A percentile compares a stretch with the other conserved stretches of the same genome.
These are phyloP conservation scores for Epizoanthus rinbou DNA, from an alignment of 92 coral and sea anemone species.

Conservation along the genomic window DNA sequence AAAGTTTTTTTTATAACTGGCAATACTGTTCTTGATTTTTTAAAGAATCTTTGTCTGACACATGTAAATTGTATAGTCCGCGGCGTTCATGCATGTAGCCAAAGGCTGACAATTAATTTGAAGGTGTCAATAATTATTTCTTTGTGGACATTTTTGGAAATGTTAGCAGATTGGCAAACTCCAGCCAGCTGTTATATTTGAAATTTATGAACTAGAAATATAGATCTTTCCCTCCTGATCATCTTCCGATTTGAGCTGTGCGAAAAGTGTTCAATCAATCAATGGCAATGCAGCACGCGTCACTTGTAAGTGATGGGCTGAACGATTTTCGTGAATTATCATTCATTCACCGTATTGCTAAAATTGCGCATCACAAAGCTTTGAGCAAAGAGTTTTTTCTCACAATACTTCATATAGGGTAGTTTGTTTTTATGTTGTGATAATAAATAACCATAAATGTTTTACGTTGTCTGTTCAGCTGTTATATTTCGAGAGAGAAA, in stretches of 20 bases:
- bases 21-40: not conserved
- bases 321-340: not conserved
- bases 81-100: not conserved
- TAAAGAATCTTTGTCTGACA: not conserved
- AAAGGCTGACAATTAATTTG: not conserved
- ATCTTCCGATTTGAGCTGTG: not conserved
- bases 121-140: not conserved
- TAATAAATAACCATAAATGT: too few species aligned
- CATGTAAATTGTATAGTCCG: not conserved
- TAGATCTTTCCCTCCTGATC: not conserved
- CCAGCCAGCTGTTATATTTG: not conserved
- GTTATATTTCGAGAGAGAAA: not conserved
- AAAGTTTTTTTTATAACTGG: not conserved
- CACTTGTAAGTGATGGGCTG: too few species aligned
- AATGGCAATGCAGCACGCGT: too few species aligned
- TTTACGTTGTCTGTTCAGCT: not conserved
- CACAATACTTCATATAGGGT: not conserved
- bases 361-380: not conserved
- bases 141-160: not conserved
- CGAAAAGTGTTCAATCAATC: not conserved
- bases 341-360: not conserved
- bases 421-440: not conserved
- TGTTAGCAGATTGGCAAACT: slow-evolving; percentile 1
- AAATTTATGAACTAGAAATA: not conserved
- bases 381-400: not conserved